A percentile compares a stretch with the other conserved stretches of the same genome.
Conservation (phyloP, 2,113 vertebrate species). For the Epinephelus moara region DNA sequence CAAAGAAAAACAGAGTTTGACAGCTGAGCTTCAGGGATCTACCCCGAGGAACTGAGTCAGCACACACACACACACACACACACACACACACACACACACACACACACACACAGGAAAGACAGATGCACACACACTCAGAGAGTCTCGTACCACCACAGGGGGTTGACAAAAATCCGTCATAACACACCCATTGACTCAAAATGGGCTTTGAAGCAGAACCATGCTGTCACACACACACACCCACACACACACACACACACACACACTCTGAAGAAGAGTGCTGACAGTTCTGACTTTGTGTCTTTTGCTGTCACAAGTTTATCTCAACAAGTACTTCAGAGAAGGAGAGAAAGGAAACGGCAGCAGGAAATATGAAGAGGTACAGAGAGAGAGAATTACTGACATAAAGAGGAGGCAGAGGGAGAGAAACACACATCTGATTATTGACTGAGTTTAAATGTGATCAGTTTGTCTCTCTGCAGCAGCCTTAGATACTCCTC, state of each 20-base stretch:
- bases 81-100: not conserved
- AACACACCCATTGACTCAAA: conserved; percentile 70
- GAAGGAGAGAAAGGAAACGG: not conserved
- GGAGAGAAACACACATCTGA: not conserved
- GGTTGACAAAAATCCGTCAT: conserved; percentile 65
- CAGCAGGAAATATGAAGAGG: not conserved
- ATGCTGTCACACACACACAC: conserved; percentile 41
- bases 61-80: conserved; percentile 11
- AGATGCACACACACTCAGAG: conserved; percentile 24
- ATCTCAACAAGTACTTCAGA: conserved; percentile 40
- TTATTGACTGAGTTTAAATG: conserved; percentile 13
- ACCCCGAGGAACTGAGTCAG: conserved; percentile 71
- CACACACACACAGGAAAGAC: not conserved
- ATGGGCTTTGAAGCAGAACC: conserved; percentile 71
- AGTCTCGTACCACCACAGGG: conserved; percentile 49
- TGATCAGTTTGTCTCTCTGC: not conserved
- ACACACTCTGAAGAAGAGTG: not conserved
- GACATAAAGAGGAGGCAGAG: not conserved
- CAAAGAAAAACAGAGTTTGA: conserved; percentile 55
- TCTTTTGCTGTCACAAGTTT: conserved; percentile 55
- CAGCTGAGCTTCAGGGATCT: conserved; percentile 59
- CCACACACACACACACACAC: conserved; percentile 34
- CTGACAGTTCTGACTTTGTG: conserved; percentile 41
- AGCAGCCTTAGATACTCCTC: not conserved
- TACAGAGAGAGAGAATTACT: not conserved